phyloP scores from a whole-genome alignment of 2,113 vertebrate species.

The Daboia siamensis region DNA sequence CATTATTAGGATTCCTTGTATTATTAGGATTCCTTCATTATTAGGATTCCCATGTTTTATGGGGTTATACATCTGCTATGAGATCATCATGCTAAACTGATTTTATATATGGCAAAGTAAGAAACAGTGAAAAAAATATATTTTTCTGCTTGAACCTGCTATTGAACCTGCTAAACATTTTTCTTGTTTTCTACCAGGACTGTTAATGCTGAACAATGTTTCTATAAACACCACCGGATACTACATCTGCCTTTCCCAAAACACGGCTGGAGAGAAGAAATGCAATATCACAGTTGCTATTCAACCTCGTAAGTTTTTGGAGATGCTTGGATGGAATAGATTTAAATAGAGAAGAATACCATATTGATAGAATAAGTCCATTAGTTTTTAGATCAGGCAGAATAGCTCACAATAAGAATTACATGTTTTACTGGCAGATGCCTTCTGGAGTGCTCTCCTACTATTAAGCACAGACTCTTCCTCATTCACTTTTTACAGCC shows the following conservation, averaged over 20 bases:
- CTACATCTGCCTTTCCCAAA: slow-evolving; percentile 80
- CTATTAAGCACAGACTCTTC: not conserved
- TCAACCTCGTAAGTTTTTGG: slow-evolving; percentile 73
- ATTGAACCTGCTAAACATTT: not conserved
- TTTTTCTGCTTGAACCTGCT: not conserved
- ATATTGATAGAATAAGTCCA: not conserved
- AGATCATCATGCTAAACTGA: slow-evolving; percentile 20
- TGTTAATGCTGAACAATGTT: slow-evolving; percentile 80
- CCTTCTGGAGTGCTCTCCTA: not conserved
- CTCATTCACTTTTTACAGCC: not conserved
- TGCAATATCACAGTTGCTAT: slow-evolving; percentile 85
- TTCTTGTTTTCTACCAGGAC: slow-evolving; percentile 48
- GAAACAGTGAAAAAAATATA: not conserved
- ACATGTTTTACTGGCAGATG: not conserved
- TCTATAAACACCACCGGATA: slow-evolving; percentile 81
- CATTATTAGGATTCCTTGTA: not conserved
- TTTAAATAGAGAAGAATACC: not conserved
- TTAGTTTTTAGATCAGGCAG: not conserved
- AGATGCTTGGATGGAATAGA: not conserved
- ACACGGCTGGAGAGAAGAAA: slow-evolving; percentile 62
- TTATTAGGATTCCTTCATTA: not conserved
- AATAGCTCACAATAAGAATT: not conserved
- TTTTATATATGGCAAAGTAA: not conserved
- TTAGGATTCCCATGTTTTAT: not conserved
- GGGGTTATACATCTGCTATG: not conserved